Evolutionary conservation across 2,113 vertebrate genomes (phyloP).

Genomic region (Pongo pygmaeus): DNA sequence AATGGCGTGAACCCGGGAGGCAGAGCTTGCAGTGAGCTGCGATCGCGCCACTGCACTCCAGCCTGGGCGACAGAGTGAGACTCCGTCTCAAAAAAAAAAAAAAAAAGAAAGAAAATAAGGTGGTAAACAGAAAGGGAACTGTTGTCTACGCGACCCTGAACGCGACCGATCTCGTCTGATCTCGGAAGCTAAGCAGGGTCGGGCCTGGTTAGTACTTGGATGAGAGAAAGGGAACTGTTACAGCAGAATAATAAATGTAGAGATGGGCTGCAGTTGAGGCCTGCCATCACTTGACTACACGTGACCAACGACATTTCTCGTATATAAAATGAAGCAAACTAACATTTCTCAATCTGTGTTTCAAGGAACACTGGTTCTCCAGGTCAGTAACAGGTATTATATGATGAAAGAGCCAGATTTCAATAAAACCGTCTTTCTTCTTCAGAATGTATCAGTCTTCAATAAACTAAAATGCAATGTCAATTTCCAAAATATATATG

Average conservation of each 20-base stretch:
- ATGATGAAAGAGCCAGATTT: background rate
- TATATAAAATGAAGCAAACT: background rate
- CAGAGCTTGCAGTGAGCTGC: too few species aligned
- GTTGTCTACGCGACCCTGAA: background rate
- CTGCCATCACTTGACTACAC: background rate
- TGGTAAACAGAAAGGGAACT: background rate
- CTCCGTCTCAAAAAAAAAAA: too few species aligned
- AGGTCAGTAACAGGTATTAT: background rate
- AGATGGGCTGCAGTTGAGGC: background rate
- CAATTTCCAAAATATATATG: background rate
- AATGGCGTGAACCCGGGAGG: too few species aligned
- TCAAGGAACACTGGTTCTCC: background rate
- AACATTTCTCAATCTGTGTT: background rate
- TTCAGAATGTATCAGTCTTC: constrained; percentile 16
- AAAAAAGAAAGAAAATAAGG: background rate
- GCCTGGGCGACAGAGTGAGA: too few species aligned
- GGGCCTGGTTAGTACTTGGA: too few species aligned
- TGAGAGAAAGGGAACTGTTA: background rate
- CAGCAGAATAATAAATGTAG: background rate
- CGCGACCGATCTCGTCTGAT: too few species aligned
- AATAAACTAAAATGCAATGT: constrained; percentile 38
- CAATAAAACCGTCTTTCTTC: background rate
- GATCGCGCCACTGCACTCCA: too few species aligned
- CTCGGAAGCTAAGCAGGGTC: too few species aligned
- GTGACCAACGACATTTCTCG: background rate